These are phyloP conservation scores for Chaetogeoica ovagalla DNA, from an alignment of 2,888 invertebrate genomes.

Conservation along the genomic window DNA sequence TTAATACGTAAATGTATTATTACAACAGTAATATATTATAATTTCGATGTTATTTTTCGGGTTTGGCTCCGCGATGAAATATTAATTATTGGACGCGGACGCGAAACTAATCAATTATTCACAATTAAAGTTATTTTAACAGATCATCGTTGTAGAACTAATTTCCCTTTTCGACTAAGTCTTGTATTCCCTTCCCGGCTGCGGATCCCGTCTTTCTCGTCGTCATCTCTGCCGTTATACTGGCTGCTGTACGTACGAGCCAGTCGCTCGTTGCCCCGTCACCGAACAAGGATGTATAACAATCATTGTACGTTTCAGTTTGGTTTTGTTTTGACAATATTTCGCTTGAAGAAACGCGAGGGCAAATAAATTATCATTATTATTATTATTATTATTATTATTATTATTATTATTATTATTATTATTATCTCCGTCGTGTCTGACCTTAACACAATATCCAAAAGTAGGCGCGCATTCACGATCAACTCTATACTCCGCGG, in stretches of 20 bases:
- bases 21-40: background rate
- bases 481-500: background rate
- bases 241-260: background rate
- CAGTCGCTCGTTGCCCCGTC: background rate
- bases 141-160: background rate
- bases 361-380: background rate
- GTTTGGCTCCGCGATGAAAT: background rate
- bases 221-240: background rate
- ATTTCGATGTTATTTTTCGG: slow-evolving; percentile 11
- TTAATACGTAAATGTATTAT: background rate
- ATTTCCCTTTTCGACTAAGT: slow-evolving; percentile 13
- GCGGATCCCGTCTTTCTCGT: background rate
- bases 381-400: no score
- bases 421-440: no score
- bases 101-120: slow-evolving; percentile 34
- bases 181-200: background rate
- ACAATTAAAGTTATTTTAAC: slow-evolving; percentile 32
- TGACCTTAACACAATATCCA: no score
- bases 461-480: no score
- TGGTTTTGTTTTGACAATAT: background rate
- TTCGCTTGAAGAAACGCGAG: background rate
- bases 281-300: background rate
- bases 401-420: no score
- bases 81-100: slow-evolving; percentile 19
- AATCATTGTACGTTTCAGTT: background rate